Evolutionary conservation across 2,797 vertebrate species (phyloP), one percentile per base, ranked within the genome.

Genomic region (Eidolon dupreanum): DNA sequence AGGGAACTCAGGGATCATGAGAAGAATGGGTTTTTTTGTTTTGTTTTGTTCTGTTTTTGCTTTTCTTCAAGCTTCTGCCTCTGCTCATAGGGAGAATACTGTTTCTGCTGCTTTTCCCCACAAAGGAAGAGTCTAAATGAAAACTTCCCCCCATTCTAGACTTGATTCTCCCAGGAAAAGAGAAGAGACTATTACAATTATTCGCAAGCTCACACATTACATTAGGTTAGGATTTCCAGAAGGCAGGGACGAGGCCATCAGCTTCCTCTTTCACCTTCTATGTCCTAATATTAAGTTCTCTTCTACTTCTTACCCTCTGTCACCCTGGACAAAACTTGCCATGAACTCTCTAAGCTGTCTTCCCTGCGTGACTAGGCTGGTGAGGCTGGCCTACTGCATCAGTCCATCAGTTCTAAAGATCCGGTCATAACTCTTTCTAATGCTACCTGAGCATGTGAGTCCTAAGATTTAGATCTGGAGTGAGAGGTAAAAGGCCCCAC

Each of bases 381-480:
- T 68, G 28, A 86, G 19, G 43, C 77, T 88, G n/a, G 53, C 6
- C 19, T 71, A 59, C 0, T 85, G 24, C 33, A 96, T 66, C 26
- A 79, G 43, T 78, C 43, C 36, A 91, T 68, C 49, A 73, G 55
- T 13, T 90, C 63, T 79, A 51, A 68, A 88, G 43, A 93, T 13
- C 28, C n/a, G 88, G 43, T 85, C 71, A 36, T 59, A 88, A 93
- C 31, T 93, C 49, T 43, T 78, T 63, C 33, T 63, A 84, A 71
- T 1, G 74, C n/a, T 22, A 89, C 15, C 20, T 71, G 7, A 83
- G 68, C 13, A 65, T 9, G 6, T 43, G 31, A 19, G 20, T 88
- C 43, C 28, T 88, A 91, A 91, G 59, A 88, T 91, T 93, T 85
- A 88, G 65, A 91, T 91, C 41, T 85, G 61, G 24, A 63, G 33